phyloP scores from a whole-genome alignment of 2,888 invertebrate species.

The Busseola fusca region DNA sequence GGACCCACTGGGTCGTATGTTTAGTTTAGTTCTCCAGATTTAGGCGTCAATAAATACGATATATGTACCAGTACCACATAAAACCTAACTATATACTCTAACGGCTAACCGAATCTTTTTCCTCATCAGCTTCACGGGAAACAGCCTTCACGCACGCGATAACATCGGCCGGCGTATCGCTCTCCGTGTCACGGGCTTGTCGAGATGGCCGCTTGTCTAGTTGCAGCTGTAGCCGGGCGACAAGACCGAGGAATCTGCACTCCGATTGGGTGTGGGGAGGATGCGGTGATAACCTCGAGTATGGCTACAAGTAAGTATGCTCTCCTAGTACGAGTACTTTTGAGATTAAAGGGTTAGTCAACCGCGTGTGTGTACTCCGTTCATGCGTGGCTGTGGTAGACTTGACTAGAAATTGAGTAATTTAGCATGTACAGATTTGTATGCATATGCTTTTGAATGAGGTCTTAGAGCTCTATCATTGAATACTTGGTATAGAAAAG shows the following conservation, averaged over 20 bases:
- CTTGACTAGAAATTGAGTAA: neutral
- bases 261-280: slow-evolving; percentile 99
- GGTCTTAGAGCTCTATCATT: neutral
- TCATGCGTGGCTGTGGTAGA: neutral
- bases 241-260: slow-evolving; percentile 94
- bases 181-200: slow-evolving; percentile 96
- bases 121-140: slow-evolving; percentile 93
- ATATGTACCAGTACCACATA: slow-evolving; percentile 46
- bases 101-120: slow-evolving; percentile 15
- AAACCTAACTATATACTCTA: slow-evolving; percentile 24
- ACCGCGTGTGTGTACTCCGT: slow-evolving; percentile 15
- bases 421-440: neutral
- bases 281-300: slow-evolving; percentile 98
- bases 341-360: slow-evolving; percentile 40
- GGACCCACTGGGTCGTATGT: too few species aligned
- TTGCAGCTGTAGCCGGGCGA: slow-evolving; percentile 96
- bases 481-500: too few species aligned
- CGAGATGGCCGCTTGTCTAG: slow-evolving; percentile 96
- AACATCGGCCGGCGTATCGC: slow-evolving; percentile 96
- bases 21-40: slow-evolving; percentile 27
- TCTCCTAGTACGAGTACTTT: slow-evolving; percentile 53
- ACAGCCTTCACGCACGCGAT: slow-evolving; percentile 97
- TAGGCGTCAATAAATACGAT: slow-evolving; percentile 34
- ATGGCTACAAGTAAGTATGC: slow-evolving; percentile 94
- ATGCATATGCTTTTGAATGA: neutral